Conservation (phyloP, 1,140 invertebrate species). For the Sarcophaga bullata region DNA sequence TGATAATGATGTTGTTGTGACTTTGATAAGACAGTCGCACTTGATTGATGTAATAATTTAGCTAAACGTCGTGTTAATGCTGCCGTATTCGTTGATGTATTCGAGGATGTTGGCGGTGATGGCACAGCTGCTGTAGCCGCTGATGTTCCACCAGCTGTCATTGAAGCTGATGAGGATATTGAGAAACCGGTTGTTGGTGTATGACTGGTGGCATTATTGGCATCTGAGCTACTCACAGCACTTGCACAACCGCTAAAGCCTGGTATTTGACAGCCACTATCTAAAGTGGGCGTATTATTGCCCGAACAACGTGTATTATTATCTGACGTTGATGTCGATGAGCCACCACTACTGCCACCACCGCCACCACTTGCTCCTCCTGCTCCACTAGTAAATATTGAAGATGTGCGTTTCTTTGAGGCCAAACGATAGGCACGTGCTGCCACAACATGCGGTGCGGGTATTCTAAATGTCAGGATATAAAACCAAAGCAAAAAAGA, state of each 20-base stretch:
- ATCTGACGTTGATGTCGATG: slow-evolving; percentile 20
- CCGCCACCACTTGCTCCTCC: background rate
- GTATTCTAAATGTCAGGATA: slow-evolving; percentile 66
- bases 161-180: background rate
- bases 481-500: background rate
- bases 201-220: background rate
- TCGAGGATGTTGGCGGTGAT: background rate
- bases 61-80: slow-evolving; percentile 75
- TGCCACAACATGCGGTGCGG: slow-evolving; percentile 70
- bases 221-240: background rate
- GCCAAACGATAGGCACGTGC: slow-evolving; percentile 69
- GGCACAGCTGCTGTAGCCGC: slow-evolving; percentile 43
- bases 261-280: slow-evolving; percentile 30
- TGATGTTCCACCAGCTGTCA: background rate
- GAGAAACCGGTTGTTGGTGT: slow-evolving; percentile 28
- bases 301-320: slow-evolving; percentile 18
- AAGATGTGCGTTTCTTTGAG: slow-evolving; percentile 54
- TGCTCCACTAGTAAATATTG: slow-evolving; percentile 37
- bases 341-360: background rate
- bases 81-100: slow-evolving; percentile 51
- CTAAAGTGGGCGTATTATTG: slow-evolving; percentile 22
- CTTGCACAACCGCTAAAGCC: slow-evolving; percentile 27
- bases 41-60: slow-evolving; percentile 74
- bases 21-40: slow-evolving; percentile 54
- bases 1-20: slow-evolving; percentile 54